Percentiles rank a stretch among this genome's conserved stretches.
Evolutionary conservation across 2,888 invertebrate species (phyloP).

Genomic region (Lobophora halterata): DNA sequence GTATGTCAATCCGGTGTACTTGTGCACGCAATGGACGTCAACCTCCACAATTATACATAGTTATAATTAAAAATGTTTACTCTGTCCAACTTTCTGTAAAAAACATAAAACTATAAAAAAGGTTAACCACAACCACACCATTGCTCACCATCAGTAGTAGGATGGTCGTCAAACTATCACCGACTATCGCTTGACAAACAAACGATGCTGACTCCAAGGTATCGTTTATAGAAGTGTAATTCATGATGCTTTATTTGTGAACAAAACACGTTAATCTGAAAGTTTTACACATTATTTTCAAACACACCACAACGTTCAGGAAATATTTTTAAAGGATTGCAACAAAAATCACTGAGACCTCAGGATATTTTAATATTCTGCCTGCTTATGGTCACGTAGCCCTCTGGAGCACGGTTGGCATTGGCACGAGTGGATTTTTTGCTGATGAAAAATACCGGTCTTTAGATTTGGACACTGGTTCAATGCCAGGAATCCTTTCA

Average conservation of each 20-base stretch:
- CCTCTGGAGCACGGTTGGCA: slow-evolving; percentile 5
- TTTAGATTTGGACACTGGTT: slow-evolving; percentile 13
- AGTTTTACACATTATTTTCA: slow-evolving; percentile 11
- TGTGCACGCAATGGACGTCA: slow-evolving; percentile 35
- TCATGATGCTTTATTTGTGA: slow-evolving; percentile 6
- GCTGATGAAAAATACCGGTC: slow-evolving; percentile 19
- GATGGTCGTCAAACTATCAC: too few species aligned
- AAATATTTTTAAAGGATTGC: slow-evolving; percentile 24
- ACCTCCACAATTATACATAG: slow-evolving; percentile 28
- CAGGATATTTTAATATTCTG: slow-evolving; percentile 1
- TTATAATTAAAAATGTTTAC: too few species aligned
- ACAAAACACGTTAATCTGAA: slow-evolving; percentile 1
- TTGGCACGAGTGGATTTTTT: slow-evolving; percentile 19
- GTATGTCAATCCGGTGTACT: slow-evolving; percentile 51
- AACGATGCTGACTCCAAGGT: too few species aligned
- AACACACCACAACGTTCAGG: slow-evolving; percentile 8
- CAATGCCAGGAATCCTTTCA: slow-evolving; percentile 28
- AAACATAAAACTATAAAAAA: too few species aligned
- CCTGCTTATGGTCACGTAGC: slow-evolving; percentile 23
- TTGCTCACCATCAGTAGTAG: too few species aligned
- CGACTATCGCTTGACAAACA: too few species aligned
- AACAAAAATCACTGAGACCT: neutral
- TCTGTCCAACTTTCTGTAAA: too few species aligned
- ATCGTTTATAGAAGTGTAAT: too few species aligned
- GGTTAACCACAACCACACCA: too few species aligned